Conservation (phyloP, 2,888 invertebrate species). For the Polietes domitor region DNA sequence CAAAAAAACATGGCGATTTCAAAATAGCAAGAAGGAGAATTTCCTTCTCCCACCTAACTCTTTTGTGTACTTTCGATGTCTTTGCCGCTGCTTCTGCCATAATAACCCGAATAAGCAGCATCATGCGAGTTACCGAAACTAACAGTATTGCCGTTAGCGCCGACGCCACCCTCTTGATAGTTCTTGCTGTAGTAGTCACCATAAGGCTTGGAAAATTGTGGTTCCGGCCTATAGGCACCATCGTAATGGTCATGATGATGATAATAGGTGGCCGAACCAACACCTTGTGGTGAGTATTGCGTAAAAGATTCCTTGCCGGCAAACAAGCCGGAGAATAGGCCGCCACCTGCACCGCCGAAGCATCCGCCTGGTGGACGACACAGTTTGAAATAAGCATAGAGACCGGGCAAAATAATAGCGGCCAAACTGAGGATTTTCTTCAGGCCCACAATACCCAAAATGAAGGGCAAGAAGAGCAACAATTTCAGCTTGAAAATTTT, state of each 20-base stretch:
- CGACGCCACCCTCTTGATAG: constrained; percentile 74
- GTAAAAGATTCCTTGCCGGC: constrained; percentile 79
- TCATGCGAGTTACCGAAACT: constrained; percentile 84
- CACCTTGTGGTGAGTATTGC: constrained; percentile 88
- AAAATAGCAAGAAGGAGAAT: constrained; percentile 64
- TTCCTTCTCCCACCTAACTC: constrained; percentile 63
- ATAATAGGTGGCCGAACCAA: constrained; percentile 85
- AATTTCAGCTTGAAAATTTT: constrained; percentile 93
- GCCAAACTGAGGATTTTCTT: constrained; percentile 92
- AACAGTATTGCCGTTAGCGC: constrained; percentile 79
- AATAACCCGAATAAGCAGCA: constrained; percentile 88
- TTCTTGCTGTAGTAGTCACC: constrained; percentile 81
- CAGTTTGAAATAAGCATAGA: constrained; percentile 92
- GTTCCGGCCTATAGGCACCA: constrained; percentile 75
- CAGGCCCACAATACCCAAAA: constrained; percentile 91
- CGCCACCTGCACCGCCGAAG: constrained; percentile 79
- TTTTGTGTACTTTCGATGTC: constrained; percentile 75
- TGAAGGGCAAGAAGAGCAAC: constrained; percentile 90
- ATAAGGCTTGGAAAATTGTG: constrained; percentile 78
- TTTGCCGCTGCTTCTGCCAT: constrained; percentile 84
- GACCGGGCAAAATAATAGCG: constrained; percentile 89
- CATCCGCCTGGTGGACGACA: constrained; percentile 87
- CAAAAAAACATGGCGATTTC: constrained; percentile 49
- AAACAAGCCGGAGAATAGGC: constrained; percentile 76
- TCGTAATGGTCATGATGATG: constrained; percentile 81